phyloP scores from a whole-genome alignment of 2,113 vertebrate species.

The Asarcornis scutulata region DNA sequence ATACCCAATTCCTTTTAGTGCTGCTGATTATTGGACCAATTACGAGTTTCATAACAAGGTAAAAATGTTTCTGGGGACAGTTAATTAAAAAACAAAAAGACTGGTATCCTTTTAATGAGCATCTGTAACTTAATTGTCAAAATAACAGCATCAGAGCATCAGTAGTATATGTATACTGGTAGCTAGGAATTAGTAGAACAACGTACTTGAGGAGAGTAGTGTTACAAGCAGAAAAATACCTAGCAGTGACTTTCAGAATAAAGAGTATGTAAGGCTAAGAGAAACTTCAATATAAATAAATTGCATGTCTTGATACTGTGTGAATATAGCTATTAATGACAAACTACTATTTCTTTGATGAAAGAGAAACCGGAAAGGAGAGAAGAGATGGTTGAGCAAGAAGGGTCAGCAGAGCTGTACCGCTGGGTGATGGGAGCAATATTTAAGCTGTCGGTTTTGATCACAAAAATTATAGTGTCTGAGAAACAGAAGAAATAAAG shows the following conservation, averaged over 20 bases:
- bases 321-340: neutral
- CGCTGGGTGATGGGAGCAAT: neutral
- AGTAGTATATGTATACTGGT: neutral
- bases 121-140: neutral
- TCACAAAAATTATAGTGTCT: neutral
- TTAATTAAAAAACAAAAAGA: neutral
- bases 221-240: neutral
- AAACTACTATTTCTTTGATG: neutral
- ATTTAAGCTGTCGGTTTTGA: neutral
- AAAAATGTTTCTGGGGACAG: conserved; percentile 53
- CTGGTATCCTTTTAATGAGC: neutral
- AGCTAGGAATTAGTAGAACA: neutral
- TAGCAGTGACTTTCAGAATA: neutral
- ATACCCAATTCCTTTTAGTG: conserved; percentile 90
- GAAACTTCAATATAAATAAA: neutral
- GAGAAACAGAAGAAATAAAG: neutral
- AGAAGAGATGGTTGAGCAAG: neutral
- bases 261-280: neutral
- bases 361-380: neutral
- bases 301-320: neutral
- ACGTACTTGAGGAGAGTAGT: neutral
- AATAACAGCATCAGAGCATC: neutral
- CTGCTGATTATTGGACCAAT: conserved; percentile 94
- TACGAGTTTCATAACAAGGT: conserved; percentile 97
- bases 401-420: neutral